Evolutionary conservation across 2,888 invertebrate genomes (phyloP).

Genomic region (Volucella inanis): DNA sequence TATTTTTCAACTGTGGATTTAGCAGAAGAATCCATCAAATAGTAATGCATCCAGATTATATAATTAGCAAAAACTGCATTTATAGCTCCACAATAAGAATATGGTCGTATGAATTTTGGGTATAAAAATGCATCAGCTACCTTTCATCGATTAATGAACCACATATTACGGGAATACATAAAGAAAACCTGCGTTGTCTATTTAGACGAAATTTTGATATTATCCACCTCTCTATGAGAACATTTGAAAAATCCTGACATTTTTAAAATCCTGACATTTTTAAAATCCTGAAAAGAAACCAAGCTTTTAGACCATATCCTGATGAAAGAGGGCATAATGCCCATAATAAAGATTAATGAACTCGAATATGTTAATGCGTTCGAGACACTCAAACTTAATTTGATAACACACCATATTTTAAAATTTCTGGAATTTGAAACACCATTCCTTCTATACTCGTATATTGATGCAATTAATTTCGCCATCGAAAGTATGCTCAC

Average conservation of each 20-base stretch:
- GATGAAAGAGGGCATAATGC: not conserved
- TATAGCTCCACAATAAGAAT: not conserved
- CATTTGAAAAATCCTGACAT: too few relatives aligned
- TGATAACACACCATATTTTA: constrained; percentile 4
- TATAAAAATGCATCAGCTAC: constrained; percentile 13
- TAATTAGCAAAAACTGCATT: not conserved
- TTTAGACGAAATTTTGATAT: too few relatives aligned
- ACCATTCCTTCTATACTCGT: not conserved
- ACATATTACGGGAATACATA: not conserved
- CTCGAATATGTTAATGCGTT: constrained; percentile 20
- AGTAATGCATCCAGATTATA: constrained; percentile 13
- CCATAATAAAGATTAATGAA: not conserved
- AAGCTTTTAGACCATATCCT: constrained; percentile 11
- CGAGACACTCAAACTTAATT: constrained; percentile 3
- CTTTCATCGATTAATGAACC: not conserved
- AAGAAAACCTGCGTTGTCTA: not conserved
- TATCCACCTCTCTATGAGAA: too few relatives aligned
- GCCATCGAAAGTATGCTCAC: not conserved
- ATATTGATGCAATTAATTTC: not conserved
- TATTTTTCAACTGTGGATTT: constrained; percentile 19
- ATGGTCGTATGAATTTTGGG: not conserved
- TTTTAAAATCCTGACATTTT: constrained; percentile 16
- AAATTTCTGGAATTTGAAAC: not conserved
- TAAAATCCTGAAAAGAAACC: not conserved
- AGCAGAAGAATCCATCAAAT: constrained; percentile 19